phyloP scores from a whole-genome alignment of 2,113 vertebrate genomes.

The Epinephelus cyanopodus region DNA sequence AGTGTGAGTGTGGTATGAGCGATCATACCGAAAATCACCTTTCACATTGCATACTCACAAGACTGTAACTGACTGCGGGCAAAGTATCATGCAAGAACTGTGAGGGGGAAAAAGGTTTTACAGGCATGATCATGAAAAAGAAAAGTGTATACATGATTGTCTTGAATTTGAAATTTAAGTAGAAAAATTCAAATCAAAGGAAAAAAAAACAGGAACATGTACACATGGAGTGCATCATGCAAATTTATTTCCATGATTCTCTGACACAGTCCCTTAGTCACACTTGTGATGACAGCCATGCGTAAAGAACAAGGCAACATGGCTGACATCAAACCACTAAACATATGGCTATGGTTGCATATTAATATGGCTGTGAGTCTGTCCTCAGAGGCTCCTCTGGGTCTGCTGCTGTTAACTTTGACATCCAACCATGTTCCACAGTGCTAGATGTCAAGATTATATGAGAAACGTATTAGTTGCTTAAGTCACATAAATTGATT shows the following conservation, averaged over 20 bases:
- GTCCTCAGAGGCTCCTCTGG: too few relatives aligned
- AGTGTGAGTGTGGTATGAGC: background rate
- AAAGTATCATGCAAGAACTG: background rate
- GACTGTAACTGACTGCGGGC: background rate
- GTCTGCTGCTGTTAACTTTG: too few relatives aligned
- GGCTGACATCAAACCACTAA: background rate
- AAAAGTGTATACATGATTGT: too few relatives aligned
- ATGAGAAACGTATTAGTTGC: background rate
- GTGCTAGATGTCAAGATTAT: background rate
- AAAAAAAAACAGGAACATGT: background rate
- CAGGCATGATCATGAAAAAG: too few relatives aligned
- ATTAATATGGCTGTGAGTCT: background rate
- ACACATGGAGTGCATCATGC: background rate
- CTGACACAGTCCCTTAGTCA: background rate
- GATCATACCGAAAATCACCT: background rate
- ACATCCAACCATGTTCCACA: too few relatives aligned
- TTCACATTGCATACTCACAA: too few relatives aligned
- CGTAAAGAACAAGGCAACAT: background rate
- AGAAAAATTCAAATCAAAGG: background rate
- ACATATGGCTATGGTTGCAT: constrained; percentile 3
- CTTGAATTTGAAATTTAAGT: background rate
- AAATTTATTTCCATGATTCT: background rate
- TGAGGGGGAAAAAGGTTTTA: too few relatives aligned
- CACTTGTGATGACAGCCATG: background rate
- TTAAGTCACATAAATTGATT: background rate